Conservation (phyloP, 2,113 vertebrate genomes). For the Burhinus oedicnemus region DNA sequence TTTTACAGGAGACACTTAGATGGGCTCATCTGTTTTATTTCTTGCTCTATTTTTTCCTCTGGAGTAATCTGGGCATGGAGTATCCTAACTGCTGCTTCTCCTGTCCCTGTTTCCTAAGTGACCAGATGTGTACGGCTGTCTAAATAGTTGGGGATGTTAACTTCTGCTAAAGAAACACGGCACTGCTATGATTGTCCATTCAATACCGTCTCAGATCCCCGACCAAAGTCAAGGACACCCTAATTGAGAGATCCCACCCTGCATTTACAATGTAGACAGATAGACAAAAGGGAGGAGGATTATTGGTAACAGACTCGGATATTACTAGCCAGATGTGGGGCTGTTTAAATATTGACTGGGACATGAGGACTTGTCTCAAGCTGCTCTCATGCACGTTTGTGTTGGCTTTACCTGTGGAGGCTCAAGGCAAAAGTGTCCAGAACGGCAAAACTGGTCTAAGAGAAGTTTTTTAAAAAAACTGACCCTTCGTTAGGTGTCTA, state of each 20-base stretch:
- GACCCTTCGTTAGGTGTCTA: background rate
- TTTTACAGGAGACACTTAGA: background rate
- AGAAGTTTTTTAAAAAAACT: background rate
- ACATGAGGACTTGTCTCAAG: background rate
- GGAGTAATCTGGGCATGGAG: background rate
- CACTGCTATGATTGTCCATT: background rate
- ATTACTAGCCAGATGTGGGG: background rate
- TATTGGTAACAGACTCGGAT: background rate
- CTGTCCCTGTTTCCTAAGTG: background rate
- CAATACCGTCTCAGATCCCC: background rate
- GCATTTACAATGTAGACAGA: background rate
- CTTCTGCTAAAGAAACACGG: background rate
- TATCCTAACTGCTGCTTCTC: background rate
- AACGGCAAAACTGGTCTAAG: background rate
- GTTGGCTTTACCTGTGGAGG: background rate
- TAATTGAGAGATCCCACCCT: background rate
- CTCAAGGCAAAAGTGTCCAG: background rate
- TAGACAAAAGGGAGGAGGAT: background rate
- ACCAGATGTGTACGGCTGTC: background rate
- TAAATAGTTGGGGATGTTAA: background rate
- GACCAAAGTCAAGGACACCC: background rate
- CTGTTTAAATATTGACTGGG: background rate
- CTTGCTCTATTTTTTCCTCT: background rate
- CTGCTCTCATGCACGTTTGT: background rate
- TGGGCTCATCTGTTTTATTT: background rate